Conservation (phyloP, 1,140 invertebrate species). For the Contarinia nasturtii region DNA sequence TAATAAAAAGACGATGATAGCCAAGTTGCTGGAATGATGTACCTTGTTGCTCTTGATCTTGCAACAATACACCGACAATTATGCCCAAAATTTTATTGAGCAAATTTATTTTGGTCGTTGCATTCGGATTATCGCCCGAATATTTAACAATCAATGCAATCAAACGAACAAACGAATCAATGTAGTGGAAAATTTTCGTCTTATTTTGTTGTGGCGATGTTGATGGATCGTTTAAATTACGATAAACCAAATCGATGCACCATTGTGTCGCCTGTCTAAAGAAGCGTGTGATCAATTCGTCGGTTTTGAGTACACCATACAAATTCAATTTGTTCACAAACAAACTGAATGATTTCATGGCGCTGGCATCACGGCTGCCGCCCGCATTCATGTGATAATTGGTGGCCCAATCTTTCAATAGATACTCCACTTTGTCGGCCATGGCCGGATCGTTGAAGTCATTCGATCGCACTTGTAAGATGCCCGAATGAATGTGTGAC, state of each 20-base stretch:
- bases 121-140: slow-evolving; percentile 71
- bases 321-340: slow-evolving; percentile 95
- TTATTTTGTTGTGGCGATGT: slow-evolving; percentile 41
- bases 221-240: slow-evolving; percentile 36
- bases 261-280: slow-evolving; percentile 93
- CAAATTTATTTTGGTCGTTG: slow-evolving; percentile 87
- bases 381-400: slow-evolving; percentile 58
- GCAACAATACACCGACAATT: slow-evolving; percentile 80
- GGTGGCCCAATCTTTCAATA: slow-evolving; percentile 87
- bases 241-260: slow-evolving; percentile 88
- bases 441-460: slow-evolving; percentile 89
- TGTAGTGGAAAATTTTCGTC: slow-evolving; percentile 85
- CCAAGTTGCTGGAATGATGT: slow-evolving; percentile 90
- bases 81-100: slow-evolving; percentile 93
- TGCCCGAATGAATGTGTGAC: slow-evolving; percentile 83
- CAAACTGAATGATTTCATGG: slow-evolving; percentile 80
- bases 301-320: slow-evolving; percentile 91
- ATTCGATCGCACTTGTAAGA: slow-evolving; percentile 57
- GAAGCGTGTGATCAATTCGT: slow-evolving; percentile 92
- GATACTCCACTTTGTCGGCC: slow-evolving; percentile 85
- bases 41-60: slow-evolving; percentile 81
- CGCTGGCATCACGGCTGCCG: slow-evolving; percentile 42
- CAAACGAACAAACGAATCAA: slow-evolving; percentile 88
- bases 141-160: slow-evolving; percentile 94
- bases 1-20: slow-evolving; percentile 93